Evolutionary conservation across 2,113 vertebrate species (phyloP), one percentile per base, ranked within the genome.

Genomic region (Ascaphus truei): DNA sequence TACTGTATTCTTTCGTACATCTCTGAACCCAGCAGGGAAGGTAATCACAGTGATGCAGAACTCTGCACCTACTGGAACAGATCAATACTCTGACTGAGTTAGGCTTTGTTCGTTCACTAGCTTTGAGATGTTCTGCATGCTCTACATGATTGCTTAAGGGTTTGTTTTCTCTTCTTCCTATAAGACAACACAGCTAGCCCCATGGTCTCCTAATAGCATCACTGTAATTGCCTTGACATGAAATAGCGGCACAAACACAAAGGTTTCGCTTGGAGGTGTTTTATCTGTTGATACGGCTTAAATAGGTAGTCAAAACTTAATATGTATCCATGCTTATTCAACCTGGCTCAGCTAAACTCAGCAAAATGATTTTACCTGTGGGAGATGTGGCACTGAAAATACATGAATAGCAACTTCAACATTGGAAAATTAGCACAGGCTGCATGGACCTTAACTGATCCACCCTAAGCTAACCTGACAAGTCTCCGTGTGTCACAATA

Each of bases 91-190:
- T 84, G 85, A 95, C 95, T 92, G 93, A 79, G 87, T 82, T 73
- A 51, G 79, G 92, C 95, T 98, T 98, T 98, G 95, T 98, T 95
- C 92, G 93, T 81, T 78, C 88, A 83, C 84, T 88, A 81, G 90
- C 82, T 89, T 91, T 91, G 88, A 94, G 93, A 95, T 93, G 94
- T 95, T 93, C 85, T 83, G 86, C 85, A 84, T 89, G 93, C 92
- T 92, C 92, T 96, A 95, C 95, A 97, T 92, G 94, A 95, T 94
- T 93, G 93, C 94, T 97, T 95, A 94, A 94, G 94, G 78, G 94
- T 92, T 92, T 89, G 80, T 92, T 91, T 92, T 91, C 91, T 92
- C 88, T 79, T 78, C 72, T 87, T 83, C 80, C 77, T 75, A 65
- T 76, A 83, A 77, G 84, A 89, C 88, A 89, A 80, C 79, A 75